Evolutionary conservation across 2,888 invertebrate genomes (phyloP).

Genomic region (Mechanitis messenoides): DNA sequence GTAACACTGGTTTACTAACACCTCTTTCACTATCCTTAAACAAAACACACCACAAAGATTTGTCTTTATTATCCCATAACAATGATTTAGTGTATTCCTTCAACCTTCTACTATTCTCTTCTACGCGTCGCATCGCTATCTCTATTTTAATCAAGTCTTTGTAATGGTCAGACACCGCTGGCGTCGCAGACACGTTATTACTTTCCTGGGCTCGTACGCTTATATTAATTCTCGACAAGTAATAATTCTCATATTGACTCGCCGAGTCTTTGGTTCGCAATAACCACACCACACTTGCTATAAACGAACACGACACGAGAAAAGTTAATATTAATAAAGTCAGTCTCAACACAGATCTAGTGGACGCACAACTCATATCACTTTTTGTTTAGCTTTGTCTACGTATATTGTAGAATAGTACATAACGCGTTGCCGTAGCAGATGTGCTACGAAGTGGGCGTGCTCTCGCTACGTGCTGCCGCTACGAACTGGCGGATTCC

Average conservation of each 20-base stretch:
- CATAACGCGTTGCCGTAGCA: slow-evolving; percentile 65
- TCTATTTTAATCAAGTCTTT: slow-evolving; percentile 74
- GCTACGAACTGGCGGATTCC: slow-evolving; percentile 58
- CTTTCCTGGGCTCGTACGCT: slow-evolving; percentile 53
- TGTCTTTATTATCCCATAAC: slow-evolving; percentile 72
- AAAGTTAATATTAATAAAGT: slow-evolving; percentile 68
- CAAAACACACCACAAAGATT: slow-evolving; percentile 72
- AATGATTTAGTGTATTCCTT: slow-evolving; percentile 72
- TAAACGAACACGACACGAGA: slow-evolving; percentile 64
- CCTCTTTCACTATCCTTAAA: slow-evolving; percentile 64
- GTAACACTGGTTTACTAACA: slow-evolving; percentile 42
- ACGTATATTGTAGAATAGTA: slow-evolving; percentile 54
- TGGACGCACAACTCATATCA: slow-evolving; percentile 75
- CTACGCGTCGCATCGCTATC: slow-evolving; percentile 72
- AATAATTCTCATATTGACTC: slow-evolving; percentile 72
- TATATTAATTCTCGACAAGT: slow-evolving; percentile 76
- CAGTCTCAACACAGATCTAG: slow-evolving; percentile 63
- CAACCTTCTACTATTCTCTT: slow-evolving; percentile 69
- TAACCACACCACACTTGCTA: slow-evolving; percentile 71
- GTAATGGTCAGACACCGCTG: slow-evolving; percentile 64
- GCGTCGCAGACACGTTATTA: slow-evolving; percentile 51
- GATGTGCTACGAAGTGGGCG: slow-evolving; percentile 55
- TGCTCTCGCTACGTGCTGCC: slow-evolving; percentile 60
- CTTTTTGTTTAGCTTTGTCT: slow-evolving; percentile 69
- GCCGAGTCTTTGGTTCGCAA: slow-evolving; percentile 57